A percentile compares a stretch with the other conserved stretches of the same genome.
Conservation (phyloP, 2,113 vertebrate species). For the Centropus unirufus region DNA sequence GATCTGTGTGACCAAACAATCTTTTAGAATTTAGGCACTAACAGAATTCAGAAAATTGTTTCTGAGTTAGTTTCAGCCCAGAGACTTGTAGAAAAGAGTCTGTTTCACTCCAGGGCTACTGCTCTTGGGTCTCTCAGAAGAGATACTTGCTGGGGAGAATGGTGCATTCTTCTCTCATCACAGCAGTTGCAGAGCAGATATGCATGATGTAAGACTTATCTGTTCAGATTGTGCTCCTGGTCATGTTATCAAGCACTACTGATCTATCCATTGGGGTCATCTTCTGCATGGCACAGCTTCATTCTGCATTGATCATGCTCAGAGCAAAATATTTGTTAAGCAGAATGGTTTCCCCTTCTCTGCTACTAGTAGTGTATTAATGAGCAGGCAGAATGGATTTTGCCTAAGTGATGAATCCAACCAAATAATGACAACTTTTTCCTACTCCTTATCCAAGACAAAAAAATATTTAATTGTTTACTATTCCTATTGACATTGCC, state of each 20-base stretch:
- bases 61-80: background rate
- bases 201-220: background rate
- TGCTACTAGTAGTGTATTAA: background rate
- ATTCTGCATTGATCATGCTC: background rate
- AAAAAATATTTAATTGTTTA: background rate
- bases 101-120: background rate
- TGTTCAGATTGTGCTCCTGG: background rate
- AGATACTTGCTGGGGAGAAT: background rate
- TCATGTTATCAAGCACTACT: background rate
- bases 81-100: background rate
- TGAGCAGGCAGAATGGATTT: background rate
- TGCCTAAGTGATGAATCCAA: background rate
- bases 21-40: background rate
- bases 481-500: background rate
- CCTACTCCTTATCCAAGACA: background rate
- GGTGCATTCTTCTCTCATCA: background rate
- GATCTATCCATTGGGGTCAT: background rate
- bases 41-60: background rate
- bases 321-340: background rate
- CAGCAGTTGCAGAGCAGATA: background rate
- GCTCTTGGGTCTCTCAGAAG: background rate
- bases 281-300: background rate
- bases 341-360: background rate
- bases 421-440: background rate
- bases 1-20: rapidly evolving